A percentile compares a stretch with the other conserved stretches of the same genome.
Conservation (phyloP, 2,113 vertebrate genomes). For the Chaenocephalus aceratus region DNA sequence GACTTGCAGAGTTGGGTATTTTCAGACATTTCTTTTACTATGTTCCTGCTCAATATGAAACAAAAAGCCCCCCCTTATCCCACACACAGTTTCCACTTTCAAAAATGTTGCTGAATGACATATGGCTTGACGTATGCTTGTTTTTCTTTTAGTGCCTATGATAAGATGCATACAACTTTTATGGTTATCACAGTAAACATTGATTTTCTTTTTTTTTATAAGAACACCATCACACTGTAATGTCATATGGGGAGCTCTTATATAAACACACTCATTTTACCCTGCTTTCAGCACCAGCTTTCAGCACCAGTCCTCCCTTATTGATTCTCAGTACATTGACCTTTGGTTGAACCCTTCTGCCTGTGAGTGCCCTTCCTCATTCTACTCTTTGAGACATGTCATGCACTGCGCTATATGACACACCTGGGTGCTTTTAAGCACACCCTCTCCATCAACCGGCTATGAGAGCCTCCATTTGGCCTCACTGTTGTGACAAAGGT, state of each 20-base stretch:
- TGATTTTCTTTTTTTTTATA: slow-evolving; percentile 57
- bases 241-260: slow-evolving; percentile 48
- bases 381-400: slow-evolving; percentile 69
- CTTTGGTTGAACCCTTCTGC: slow-evolving; percentile 79
- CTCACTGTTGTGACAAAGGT: slow-evolving; percentile 81
- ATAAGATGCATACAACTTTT: slow-evolving; percentile 23
- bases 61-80: not conserved
- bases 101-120: slow-evolving; percentile 17
- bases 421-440: slow-evolving; percentile 85
- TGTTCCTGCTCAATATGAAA: slow-evolving; percentile 22
- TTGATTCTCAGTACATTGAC: slow-evolving; percentile 78
- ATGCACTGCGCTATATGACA: slow-evolving; percentile 81
- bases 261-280: slow-evolving; percentile 63
- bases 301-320: slow-evolving; percentile 62
- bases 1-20: slow-evolving; percentile 36
- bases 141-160: slow-evolving; percentile 26
- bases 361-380: slow-evolving; percentile 68
- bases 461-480: slow-evolving; percentile 85
- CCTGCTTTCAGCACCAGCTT: slow-evolving; percentile 50
- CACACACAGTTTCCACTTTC: not conserved
- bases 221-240: slow-evolving; percentile 44
- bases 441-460: slow-evolving; percentile 81
- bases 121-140: slow-evolving; percentile 18
- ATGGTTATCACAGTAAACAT: slow-evolving; percentile 51
- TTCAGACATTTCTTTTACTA: slow-evolving; percentile 1